Evolutionary conservation across 2,888 invertebrate species (phyloP).

Genomic region (Heliconius charithonia): DNA sequence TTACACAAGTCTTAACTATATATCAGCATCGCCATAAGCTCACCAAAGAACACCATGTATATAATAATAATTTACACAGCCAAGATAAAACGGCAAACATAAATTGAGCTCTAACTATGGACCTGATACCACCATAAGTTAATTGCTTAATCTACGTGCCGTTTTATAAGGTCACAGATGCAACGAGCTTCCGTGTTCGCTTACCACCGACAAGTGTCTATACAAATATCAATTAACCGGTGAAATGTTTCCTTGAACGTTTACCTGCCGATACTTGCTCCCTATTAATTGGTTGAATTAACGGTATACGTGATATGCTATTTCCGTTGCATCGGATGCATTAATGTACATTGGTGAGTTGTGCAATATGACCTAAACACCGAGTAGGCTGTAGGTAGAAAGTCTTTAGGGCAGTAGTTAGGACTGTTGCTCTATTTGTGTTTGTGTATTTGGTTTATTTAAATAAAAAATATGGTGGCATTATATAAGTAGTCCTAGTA

Average conservation of each 20-base stretch:
- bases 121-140: conserved; percentile 45
- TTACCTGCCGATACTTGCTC: conserved; percentile 55
- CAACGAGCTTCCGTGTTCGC: conserved; percentile 54
- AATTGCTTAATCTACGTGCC: conserved; percentile 50
- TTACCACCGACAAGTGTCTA: conserved; percentile 54
- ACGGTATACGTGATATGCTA: conserved; percentile 59
- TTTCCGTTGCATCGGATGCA: conserved; percentile 51
- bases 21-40: neutral
- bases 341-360: conserved; percentile 29
- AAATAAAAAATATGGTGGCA: no score
- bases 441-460: neutral
- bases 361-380: conserved; percentile 34
- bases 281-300: conserved; percentile 63
- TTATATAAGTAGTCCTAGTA: no score
- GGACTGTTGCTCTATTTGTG: neutral
- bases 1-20: neutral
- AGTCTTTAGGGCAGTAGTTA: neutral
- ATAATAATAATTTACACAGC: neutral
- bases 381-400: neutral
- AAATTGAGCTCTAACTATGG: conserved; percentile 23
- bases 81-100: conserved; percentile 11
- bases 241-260: conserved; percentile 60
- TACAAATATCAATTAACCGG: conserved; percentile 72
- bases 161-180: conserved; percentile 56
- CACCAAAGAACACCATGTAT: neutral